Evolutionary conservation across 2,113 vertebrate species (phyloP), one percentile per base, ranked within the genome.

Genomic region (Ptychochromis oligacanthus): DNA sequence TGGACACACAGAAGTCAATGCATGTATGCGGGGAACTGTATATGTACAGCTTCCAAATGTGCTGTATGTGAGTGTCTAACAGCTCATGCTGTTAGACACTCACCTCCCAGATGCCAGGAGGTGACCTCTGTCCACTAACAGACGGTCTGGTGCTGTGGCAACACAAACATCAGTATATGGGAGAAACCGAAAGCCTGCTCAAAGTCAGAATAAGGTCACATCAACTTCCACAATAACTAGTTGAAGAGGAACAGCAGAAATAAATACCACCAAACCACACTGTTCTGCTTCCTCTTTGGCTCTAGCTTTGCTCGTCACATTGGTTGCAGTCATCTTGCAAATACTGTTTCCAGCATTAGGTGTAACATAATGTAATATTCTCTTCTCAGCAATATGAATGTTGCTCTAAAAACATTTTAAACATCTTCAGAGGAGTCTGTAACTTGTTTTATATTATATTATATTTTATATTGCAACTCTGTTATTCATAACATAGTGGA

Each of bases 31-130:
- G 4, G 2, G 1, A 57, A 20, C 11, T 76, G n/a, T 52, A 40
- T 14, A 26, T 55, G 22, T 12, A 46, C 7, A 59, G 67, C 43
- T 34, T 46, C 34, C 57, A 80, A 52, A 8, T 24, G 24, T 67
- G 61, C 1, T 77, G 72, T 7, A 24, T 49, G 13, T 36, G 49
- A 22, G 28, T 54, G 60, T 81, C 20, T 56, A 13, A 72, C 43
- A 52, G 46, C 60, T 77, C 17, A 52, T 54, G 49, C 28, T 74
- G 72, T n/a, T n/a, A n/a, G 38, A 80, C 61, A 67, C 24, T 84
- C 49, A 72, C 58, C 22, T 83, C 26, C 46, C 92, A 92, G 88
- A 93, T 88, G 86, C 85, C 85, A 82, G 89, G 88, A 80, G 85
- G 86, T 88, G 89, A 94, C 92, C 91, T 88, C 81, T 74, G 82